A percentile compares a stretch with the other conserved stretches of the same genome.
Evolutionary conservation across 30 jellyfish, hydroid and myxozoan species (phyloP).

Genomic region (Hydractinia symbiolongicarpus): DNA sequence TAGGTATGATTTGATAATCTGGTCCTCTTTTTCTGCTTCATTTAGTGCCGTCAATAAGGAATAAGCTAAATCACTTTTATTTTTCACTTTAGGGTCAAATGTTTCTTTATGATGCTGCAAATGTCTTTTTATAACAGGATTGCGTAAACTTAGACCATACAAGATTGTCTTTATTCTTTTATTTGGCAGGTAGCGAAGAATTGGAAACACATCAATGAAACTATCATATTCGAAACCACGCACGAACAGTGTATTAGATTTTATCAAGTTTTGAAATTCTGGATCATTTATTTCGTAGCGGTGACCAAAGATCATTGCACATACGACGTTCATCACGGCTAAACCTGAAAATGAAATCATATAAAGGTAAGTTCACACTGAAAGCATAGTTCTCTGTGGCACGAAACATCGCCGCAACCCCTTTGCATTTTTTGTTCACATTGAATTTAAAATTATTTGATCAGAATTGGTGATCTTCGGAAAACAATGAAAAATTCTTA

Average conservation of each 20-base stretch:
- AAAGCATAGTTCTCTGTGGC: background rate
- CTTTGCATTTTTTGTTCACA: too few species aligned
- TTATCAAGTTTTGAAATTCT: conserved; percentile 55
- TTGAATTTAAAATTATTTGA: too few species aligned
- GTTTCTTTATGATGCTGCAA: conserved; percentile 54
- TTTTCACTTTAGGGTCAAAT: conserved; percentile 35
- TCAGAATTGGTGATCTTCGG: too few species aligned
- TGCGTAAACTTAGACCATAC: conserved; percentile 59
- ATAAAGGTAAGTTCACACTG: background rate
- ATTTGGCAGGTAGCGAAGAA: conserved; percentile 65
- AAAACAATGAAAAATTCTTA: too few species aligned
- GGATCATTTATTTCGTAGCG: conserved; percentile 66
- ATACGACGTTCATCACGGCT: conserved; percentile 70
- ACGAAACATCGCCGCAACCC: too few species aligned
- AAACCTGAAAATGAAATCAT: conserved; percentile 32
- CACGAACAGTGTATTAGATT: conserved; percentile 58
- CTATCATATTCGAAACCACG: conserved; percentile 81
- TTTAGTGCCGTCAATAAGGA: conserved; percentile 52
- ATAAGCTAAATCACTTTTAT: conserved; percentile 53
- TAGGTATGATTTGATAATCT: conserved; percentile 35
- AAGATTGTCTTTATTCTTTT: conserved; percentile 45
- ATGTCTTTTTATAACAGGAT: conserved; percentile 50
- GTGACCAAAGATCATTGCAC: conserved; percentile 75
- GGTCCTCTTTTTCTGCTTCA: conserved; percentile 60
- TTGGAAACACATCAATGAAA: conserved; percentile 66